A percentile compares a stretch with the other conserved stretches of the same genome.
phyloP scores from a whole-genome alignment of 1,140 invertebrate species.

The Adelges cooleyi region DNA sequence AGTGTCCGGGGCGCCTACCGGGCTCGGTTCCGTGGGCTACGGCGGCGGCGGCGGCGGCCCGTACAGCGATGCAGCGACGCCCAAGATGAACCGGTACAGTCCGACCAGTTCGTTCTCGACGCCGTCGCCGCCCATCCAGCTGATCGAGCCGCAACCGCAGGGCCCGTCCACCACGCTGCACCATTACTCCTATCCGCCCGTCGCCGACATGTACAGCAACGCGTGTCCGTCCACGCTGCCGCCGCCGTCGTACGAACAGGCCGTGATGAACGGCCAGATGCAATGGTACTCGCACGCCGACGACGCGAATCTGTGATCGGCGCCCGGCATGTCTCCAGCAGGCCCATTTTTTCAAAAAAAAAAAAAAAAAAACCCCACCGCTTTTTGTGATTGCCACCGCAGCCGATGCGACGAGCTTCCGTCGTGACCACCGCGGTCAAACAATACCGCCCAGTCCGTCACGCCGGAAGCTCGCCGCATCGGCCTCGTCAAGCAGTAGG shows the following conservation, averaged over 20 bases:
- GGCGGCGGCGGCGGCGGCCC: not conserved
- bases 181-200: not conserved
- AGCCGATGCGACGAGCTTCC: no score
- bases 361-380: no score
- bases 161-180: slow-evolving; percentile 12
- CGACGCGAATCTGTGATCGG: no score
- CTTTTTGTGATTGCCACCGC: no score
- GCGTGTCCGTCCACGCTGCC: not conserved
- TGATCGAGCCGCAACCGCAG: not conserved
- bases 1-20: not conserved
- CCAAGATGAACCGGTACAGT: not conserved
- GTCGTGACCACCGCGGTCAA: no score
- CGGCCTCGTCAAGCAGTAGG: no score
- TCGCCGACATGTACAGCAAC: not conserved
- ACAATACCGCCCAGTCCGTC: no score
- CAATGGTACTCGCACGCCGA: not conserved
- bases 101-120: slow-evolving; percentile 4
- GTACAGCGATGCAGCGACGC: not conserved
- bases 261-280: not conserved
- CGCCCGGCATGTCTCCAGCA: no score
- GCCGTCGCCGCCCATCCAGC: not conserved
- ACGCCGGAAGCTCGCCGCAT: no score
- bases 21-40: not conserved
- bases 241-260: slow-evolving; percentile 6
- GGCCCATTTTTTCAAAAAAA: no score